Percentiles rank a stretch among this genome's conserved stretches.
Evolutionary conservation across 2,888 invertebrate genomes (phyloP).

Genomic region (Gortyna flavago): DNA sequence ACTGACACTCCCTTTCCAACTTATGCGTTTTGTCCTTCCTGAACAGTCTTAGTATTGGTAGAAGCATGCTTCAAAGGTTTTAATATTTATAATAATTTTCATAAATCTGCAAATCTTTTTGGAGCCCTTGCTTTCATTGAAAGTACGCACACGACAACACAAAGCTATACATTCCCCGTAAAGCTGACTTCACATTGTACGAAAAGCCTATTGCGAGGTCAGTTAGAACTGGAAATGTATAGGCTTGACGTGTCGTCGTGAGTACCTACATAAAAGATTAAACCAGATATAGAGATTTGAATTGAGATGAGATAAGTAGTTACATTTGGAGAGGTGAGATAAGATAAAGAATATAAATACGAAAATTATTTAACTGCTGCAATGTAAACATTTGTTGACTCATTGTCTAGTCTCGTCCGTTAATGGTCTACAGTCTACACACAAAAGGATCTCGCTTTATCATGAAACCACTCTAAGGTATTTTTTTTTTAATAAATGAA

Average conservation of each 20-base stretch:
- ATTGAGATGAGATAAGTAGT: not conserved
- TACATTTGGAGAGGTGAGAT: constrained; percentile 5
- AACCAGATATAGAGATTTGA: not conserved
- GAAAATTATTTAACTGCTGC: not conserved
- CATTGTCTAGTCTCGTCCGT: not conserved
- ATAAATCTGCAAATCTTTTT: not conserved
- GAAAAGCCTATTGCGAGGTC: too few relatives aligned
- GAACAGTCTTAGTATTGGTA: not conserved
- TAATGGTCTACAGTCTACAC: too few relatives aligned
- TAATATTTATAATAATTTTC: too few relatives aligned
- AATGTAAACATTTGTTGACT: not conserved
- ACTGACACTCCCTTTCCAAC: not conserved
- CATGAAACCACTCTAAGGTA: not conserved
- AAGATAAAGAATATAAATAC: constrained; percentile 5
- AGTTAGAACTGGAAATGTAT: too few relatives aligned
- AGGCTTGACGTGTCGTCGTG: too few relatives aligned
- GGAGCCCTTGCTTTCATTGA: not conserved
- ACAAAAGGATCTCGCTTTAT: not conserved
- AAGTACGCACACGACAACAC: not conserved
- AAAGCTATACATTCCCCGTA: too few relatives aligned
- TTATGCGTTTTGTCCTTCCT: not conserved
- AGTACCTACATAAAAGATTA: not conserved
- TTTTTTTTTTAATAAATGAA: too few relatives aligned
- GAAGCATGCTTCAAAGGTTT: not conserved
- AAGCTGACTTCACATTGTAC: too few relatives aligned